Base-by-base conservation (phyloP, 2,888 invertebrate genomes). In the Oscheius sp. region DNA sequence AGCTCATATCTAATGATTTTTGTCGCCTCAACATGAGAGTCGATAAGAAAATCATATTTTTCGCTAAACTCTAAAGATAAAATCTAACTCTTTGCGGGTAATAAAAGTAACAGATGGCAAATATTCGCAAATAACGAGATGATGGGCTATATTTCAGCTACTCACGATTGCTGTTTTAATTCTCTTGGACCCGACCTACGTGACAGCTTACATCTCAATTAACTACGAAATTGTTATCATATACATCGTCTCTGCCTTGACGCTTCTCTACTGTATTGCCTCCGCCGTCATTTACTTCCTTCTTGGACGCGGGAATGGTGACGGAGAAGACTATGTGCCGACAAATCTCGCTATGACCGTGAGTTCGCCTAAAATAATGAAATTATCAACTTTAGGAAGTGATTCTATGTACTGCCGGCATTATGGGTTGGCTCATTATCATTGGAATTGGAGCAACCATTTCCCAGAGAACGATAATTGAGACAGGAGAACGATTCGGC, bases 391-490 rank as follows among this genome's bases (percentile, higher is more conserved):
- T 45, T 69, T 67, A 85, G 85, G 85, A 85, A 64, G 77, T 83
- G 33, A 81, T 85, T 64, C 82, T 85, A 71, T 77, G 82, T 17
- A 80, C 80, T 23, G 84, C 82, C 23, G 85, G 85, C 42, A 83
- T 85, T 33, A 83, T 85, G 71, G 84, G 83, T 53, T 85, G 85
- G 85, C 77, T 85, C 61, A 75, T 85, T 58, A 81, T 85, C 46
- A 83, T 85, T 65, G 85, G 85, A 31, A 82, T 85, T 68, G 84
- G 82, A 33, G 84, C 82, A 65, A 84, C 78, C 42, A 78, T 85
- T 63, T 81, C 84, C 0, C 85, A 85, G 65, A 52, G 82, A 53
- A 85, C 84, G 15, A 85, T 85, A 58, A 77, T 83, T 70, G 83
- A 85, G 75, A 85, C 85, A 27, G 85, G 85, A 39, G 80, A 85